Conservation (phyloP, 2,888 invertebrate genomes). For the Furcula furcula region DNA sequence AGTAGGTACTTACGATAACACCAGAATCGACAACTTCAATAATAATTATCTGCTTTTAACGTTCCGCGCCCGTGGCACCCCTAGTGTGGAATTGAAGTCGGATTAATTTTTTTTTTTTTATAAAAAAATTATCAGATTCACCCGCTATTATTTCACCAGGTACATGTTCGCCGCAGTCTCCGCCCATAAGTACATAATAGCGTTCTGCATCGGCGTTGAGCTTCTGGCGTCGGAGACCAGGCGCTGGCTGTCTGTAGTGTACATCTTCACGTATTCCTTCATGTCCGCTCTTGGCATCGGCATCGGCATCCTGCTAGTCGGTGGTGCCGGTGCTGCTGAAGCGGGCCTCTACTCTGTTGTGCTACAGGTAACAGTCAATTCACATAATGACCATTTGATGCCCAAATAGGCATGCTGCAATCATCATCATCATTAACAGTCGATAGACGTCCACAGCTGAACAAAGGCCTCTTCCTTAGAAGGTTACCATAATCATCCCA, state of each 20-base stretch:
- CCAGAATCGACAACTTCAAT: no score
- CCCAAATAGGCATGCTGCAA: no score
- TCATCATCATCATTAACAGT: no score
- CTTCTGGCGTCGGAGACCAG: conserved; percentile 86
- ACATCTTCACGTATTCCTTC: conserved; percentile 89
- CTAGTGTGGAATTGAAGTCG: no score
- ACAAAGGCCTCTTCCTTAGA: no score
- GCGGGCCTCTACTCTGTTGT: conserved; percentile 85
- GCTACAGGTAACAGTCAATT: conserved; percentile 82
- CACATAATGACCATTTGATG: not conserved
- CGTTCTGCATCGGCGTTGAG: conserved; percentile 94
- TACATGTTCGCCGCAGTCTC: conserved; percentile 93
- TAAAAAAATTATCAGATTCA: no score
- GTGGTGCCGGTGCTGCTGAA: conserved; percentile 79
- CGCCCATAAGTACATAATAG: conserved; percentile 93
- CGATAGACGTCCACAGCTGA: no score
- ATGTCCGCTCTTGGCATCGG: conserved; percentile 91
- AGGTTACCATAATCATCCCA: no score
- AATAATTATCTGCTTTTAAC: no score
- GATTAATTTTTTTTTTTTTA: no score
- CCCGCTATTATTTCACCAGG: conserved; percentile 49
- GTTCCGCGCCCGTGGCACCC: no score
- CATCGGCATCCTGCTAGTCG: conserved; percentile 85
- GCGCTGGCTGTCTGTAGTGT: conserved; percentile 82
- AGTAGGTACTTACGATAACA: no score